Base-by-base conservation (phyloP, 2,888 invertebrate genomes). In the Cephalotes varians region DNA sequence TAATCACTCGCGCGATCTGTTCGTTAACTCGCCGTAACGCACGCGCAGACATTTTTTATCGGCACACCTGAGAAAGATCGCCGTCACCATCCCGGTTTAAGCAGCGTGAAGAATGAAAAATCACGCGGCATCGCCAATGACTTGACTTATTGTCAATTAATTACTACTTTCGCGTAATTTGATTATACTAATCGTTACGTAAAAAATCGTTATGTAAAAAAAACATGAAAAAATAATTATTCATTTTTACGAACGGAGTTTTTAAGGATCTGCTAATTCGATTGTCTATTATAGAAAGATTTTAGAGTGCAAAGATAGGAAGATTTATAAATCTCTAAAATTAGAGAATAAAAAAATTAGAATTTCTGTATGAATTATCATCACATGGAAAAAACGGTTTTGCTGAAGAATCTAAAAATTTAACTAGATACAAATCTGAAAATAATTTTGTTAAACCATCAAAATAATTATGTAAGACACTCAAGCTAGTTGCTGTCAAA, bases 1-100 rank as follows among this genome's bases (percentile, higher is more conserved):
- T 71, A 69, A 76, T 71, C 49, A 62, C 74, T 58, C 51, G 67
- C 49, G 51, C 64, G 72, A 79, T 79, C 79, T 79, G 56, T 69
- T 44, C 54, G 40, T 76, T 76, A 76, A 76, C 65, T 65, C 65
- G 28, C 40, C 56, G 44, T 56, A 54, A 67, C 76, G 67, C 40
- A 37, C 28, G 44, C 31, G 54, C 6, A 44, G 31, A 56, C 56
- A 79, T 79, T 79, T 79, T 79, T 79, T 79, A 69, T 79, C 44
- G 44, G 40, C 54, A 18, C 2, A 12, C 31, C 31, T 58, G 56
- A 69, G 56, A 69, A 34, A 69, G 69, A 69, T 69, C 56, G 12
- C 69, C 44, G 18, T 34, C 7, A 28, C 67, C 31, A 31, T 69
- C 12, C 12, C 12, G 44, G 69, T 56, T 79, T 69, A 69, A 69